Evolutionary conservation across 2,888 invertebrate species (phyloP).

Genomic region (Patella depressa): DNA sequence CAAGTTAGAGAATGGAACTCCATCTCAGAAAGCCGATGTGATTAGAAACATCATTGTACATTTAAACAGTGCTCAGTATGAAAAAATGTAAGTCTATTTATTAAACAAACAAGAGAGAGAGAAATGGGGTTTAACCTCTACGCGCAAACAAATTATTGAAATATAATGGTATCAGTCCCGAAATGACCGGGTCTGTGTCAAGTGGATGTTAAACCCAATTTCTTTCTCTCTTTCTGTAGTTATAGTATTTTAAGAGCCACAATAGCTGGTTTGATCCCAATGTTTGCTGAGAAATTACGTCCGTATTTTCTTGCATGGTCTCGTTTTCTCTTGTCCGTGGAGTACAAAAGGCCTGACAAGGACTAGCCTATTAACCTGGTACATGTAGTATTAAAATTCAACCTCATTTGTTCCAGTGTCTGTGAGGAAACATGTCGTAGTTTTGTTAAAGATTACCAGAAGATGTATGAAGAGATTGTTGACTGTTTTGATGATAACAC

Average conservation of each 20-base stretch:
- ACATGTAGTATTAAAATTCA: not conserved
- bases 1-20: slow-evolving; percentile 39
- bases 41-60: slow-evolving; percentile 42
- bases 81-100: slow-evolving; percentile 41
- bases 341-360: too few species aligned
- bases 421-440: not conserved
- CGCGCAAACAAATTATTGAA: too few species aligned
- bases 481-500: slow-evolving; percentile 48
- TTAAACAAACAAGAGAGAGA: not conserved
- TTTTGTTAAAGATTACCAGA: slow-evolving; percentile 28
- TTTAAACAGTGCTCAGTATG: slow-evolving; percentile 33
- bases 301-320: too few species aligned
- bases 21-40: slow-evolving; percentile 45
- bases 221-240: too few species aligned
- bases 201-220: too few species aligned
- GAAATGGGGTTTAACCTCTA: not conserved
- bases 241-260: too few species aligned
- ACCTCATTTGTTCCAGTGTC: not conserved
- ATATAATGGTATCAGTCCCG: too few species aligned
- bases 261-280: too few species aligned
- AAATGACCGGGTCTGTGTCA: too few species aligned
- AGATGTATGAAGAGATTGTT: slow-evolving; percentile 42
- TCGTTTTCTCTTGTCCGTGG: too few species aligned
- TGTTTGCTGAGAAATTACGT: too few species aligned
- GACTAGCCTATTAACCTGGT: too few species aligned